Evolutionary conservation across 2,888 invertebrate genomes (phyloP).

Genomic region (Alsophila aescularia): DNA sequence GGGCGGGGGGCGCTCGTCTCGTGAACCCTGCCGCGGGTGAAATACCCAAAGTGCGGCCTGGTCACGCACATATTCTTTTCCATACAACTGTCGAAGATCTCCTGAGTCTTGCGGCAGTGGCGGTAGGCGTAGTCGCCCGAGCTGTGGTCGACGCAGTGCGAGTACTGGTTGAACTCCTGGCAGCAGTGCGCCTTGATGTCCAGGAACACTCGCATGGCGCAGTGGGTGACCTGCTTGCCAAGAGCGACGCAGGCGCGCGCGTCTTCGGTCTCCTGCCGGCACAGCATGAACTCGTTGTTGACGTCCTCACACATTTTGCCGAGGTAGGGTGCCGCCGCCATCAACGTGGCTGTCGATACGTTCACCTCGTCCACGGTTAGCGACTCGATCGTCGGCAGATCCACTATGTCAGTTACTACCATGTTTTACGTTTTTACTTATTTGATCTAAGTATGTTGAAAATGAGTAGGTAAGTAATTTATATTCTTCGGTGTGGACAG

Average conservation of each 20-base stretch:
- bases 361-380: conserved; percentile 75
- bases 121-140: conserved; percentile 86
- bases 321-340: conserved; percentile 94
- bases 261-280: conserved; percentile 91
- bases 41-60: conserved; percentile 93
- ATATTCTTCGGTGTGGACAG: too few species aligned
- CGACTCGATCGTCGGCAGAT: conserved; percentile 20
- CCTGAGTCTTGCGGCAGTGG: conserved; percentile 93
- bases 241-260: conserved; percentile 93
- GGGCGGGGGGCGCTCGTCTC: conserved; percentile 84
- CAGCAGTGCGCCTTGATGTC: conserved; percentile 92
- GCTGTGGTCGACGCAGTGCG: conserved; percentile 89
- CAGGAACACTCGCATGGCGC: conserved; percentile 92
- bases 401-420: conserved; percentile 9
- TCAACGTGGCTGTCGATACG: conserved; percentile 91
- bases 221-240: conserved; percentile 94
- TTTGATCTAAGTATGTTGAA: too few species aligned
- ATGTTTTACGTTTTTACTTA: background rate
- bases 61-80: conserved; percentile 89
- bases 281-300: conserved; percentile 97
- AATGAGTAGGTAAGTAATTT: too few species aligned
- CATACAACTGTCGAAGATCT: conserved; percentile 92
- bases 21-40: conserved; percentile 88
- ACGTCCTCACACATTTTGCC: conserved; percentile 95
- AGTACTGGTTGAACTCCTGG: conserved; percentile 93